phyloP scores from a whole-genome alignment of 2,113 vertebrate species.

The Crypturellus undulatus region DNA sequence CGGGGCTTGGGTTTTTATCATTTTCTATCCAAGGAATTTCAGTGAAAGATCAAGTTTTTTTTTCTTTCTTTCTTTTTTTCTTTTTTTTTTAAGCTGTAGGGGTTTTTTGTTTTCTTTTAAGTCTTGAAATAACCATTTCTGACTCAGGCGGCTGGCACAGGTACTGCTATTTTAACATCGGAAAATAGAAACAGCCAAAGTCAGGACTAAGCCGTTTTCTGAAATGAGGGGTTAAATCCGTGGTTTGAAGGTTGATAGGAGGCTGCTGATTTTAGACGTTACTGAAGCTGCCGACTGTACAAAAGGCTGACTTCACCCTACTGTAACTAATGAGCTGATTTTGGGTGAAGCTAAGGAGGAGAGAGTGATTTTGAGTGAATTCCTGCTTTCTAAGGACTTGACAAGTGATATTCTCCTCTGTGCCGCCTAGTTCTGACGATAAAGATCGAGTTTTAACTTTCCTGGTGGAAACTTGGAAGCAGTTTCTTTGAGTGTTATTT shows the following conservation, averaged over 20 bases:
- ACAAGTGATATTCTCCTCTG: not conserved
- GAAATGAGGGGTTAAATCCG: not conserved
- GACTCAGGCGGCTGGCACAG: not conserved
- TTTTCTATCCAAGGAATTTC: not conserved
- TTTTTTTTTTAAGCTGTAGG: no score
- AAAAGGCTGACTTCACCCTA: not conserved
- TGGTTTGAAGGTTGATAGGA: not conserved
- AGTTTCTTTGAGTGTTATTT: not conserved
- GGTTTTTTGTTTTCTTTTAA: no score
- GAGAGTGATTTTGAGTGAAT: not conserved
- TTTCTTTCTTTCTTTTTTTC: no score
- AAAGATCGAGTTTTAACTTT: not conserved
- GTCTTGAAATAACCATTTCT: constrained; percentile 24
- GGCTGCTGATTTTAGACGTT: not conserved
- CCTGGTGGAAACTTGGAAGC: not conserved
- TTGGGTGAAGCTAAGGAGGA: not conserved
- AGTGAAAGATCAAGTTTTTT: not conserved
- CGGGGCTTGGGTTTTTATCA: not conserved
- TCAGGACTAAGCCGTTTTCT: not conserved
- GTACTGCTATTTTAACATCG: not conserved
- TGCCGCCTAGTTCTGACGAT: not conserved
- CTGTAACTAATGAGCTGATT: not conserved
- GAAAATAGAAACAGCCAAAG: not conserved
- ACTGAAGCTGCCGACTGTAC: not conserved
- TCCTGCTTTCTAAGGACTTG: not conserved